A percentile compares a stretch with the other conserved stretches of the same genome.
phyloP scores from a whole-genome alignment of 2,888 invertebrate genomes.

The Dugesia japonica region DNA sequence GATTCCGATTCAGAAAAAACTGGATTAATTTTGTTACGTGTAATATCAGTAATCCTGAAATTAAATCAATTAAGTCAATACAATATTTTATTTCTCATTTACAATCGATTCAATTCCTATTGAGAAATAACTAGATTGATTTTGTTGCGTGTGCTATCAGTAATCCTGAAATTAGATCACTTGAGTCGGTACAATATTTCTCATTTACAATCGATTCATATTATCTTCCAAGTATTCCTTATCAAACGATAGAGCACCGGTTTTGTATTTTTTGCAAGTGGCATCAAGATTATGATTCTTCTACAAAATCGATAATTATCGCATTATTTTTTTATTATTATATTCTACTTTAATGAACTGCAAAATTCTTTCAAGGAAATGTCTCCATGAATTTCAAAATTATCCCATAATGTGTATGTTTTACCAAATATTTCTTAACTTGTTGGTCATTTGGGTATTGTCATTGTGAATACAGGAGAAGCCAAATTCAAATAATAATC shows the following conservation, averaged over 20 bases:
- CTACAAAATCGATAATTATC: not conserved
- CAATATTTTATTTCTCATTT: no score
- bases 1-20: not conserved
- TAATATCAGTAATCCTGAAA: not conserved
- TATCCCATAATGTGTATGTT: conserved; percentile 83
- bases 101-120: no score
- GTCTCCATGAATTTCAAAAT: conserved; percentile 65
- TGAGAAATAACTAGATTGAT: no score
- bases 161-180: no score
- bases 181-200: no score
- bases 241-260: not conserved
- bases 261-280: not conserved
- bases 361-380: conserved; percentile 70
- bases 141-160: no score
- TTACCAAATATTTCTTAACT: conserved; percentile 49
- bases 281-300: not conserved
- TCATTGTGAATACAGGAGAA: conserved; percentile 84
- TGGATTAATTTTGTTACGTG: not conserved
- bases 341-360: conserved; percentile 50
- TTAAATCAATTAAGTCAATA: no score
- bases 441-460: conserved; percentile 74
- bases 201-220: not conserved
- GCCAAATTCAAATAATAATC: conserved; percentile 95
- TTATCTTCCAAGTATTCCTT: not conserved
- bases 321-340: not conserved